Conservation (phyloP, 1,140 invertebrate species). For the Eubasilissa regina region DNA sequence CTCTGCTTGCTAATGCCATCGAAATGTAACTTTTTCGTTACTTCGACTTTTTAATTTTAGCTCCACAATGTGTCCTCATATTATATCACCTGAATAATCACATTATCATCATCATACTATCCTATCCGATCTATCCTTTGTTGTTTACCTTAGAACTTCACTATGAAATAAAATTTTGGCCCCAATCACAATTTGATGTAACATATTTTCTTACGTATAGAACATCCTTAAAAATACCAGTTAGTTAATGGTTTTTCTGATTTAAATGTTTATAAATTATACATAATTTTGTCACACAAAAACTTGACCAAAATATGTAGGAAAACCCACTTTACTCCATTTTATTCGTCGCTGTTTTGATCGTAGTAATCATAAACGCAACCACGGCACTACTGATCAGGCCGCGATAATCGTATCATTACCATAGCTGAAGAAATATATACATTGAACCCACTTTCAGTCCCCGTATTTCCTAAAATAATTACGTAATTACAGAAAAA, state of each 20-base stretch:
- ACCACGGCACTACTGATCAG: not conserved
- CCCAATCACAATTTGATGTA: too few relatives aligned
- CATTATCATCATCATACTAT: too few relatives aligned
- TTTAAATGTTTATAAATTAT: not conserved
- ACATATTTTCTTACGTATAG: too few relatives aligned
- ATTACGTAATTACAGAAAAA: constrained; percentile 30
- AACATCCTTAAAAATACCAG: not conserved
- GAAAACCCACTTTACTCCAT: not conserved
- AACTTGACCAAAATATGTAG: not conserved
- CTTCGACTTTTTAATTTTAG: too few relatives aligned
- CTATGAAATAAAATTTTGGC: too few relatives aligned
- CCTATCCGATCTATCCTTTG: too few relatives aligned
- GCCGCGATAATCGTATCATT: constrained; percentile 8
- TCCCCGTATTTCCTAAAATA: constrained; percentile 10
- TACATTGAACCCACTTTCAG: not conserved
- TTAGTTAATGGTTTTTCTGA: not conserved
- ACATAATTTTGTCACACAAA: not conserved
- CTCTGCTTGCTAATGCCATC: too few relatives aligned
- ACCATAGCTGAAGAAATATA: not conserved
- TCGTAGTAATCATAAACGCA: not conserved
- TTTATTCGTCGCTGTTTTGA: not conserved
- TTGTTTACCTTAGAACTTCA: too few relatives aligned
- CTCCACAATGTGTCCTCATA: too few relatives aligned
- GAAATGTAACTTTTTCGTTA: too few relatives aligned
- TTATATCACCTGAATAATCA: too few relatives aligned